Conservation (phyloP, 2,113 vertebrate genomes). For the Antechinus flavipes region DNA sequence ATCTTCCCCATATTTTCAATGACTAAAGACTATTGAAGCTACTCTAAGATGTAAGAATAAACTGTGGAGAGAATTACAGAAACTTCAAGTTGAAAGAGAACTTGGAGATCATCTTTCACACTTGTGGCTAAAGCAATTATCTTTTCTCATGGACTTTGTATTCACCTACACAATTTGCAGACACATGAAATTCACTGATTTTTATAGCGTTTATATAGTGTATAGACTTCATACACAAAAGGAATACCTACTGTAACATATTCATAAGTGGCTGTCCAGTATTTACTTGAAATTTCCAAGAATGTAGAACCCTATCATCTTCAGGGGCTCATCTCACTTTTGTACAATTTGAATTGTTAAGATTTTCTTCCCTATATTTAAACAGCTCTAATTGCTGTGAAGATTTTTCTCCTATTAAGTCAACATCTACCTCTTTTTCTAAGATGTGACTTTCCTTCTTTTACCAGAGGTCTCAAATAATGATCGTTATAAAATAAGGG, state of each 20-base stretch:
- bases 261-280: not conserved
- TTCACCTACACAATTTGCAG: not conserved
- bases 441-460: not conserved
- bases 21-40: conserved; percentile 1
- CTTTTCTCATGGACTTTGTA: not conserved
- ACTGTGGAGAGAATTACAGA: conserved; percentile 4
- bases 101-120: not conserved
- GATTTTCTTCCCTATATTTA: not conserved
- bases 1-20: conserved; percentile 37
- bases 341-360: not conserved
- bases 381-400: not conserved
- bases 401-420: not conserved
- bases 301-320: not conserved
- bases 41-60: conserved; percentile 23
- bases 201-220: no score
- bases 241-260: not conserved
- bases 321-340: not conserved
- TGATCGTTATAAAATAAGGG: not conserved
- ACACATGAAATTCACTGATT: not conserved
- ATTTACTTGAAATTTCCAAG: not conserved
- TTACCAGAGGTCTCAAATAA: not conserved
- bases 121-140: not conserved
- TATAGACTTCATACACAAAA: not conserved
- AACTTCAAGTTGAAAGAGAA: not conserved
- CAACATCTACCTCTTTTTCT: not conserved